Percentiles rank a stretch among this genome's conserved stretches.
These are phyloP conservation scores for Sphaeramia orbicularis DNA, from an alignment of 2,797 vertebrate genomes.

Conservation along the genomic window DNA sequence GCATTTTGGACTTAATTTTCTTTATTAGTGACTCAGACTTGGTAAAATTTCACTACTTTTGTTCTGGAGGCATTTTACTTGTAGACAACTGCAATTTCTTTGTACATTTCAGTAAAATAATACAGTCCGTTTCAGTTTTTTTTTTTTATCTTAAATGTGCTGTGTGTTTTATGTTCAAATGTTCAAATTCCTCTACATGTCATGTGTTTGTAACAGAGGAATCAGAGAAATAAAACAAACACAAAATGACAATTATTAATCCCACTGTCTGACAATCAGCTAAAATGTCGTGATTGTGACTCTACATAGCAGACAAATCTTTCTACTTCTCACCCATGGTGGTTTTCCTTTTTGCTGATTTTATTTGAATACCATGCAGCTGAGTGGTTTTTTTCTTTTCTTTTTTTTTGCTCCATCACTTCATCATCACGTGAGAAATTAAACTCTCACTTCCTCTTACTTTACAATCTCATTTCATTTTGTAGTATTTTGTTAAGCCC, in stretches of 20 bases:
- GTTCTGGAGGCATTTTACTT: no score
- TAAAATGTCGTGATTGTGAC: background rate
- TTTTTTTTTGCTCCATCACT: background rate
- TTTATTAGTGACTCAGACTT: no score
- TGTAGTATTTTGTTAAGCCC: slow-evolving; percentile 14
- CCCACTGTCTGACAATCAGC: background rate
- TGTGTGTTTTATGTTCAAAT: no score
- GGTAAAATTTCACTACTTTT: no score
- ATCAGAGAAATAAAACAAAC: background rate
- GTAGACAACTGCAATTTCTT: no score
- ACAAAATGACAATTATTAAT: background rate
- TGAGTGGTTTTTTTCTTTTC: background rate
- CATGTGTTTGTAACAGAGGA: background rate
- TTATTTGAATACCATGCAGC: slow-evolving; percentile 12
- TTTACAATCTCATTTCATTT: slow-evolving; percentile 6
- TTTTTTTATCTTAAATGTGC: no score
- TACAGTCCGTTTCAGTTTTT: no score
- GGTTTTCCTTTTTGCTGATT: background rate
- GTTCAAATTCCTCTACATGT: no score
- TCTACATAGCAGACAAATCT: background rate
- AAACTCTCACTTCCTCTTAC: slow-evolving; percentile 25
- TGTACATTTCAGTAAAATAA: no score
- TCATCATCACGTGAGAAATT: slow-evolving; percentile 2
- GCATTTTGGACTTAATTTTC: no score
- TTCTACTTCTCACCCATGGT: slow-evolving; percentile 1